These are phyloP conservation scores for Halcyon badia DNA, from an alignment of 2,797 vertebrate genomes.

Conservation along the genomic window DNA sequence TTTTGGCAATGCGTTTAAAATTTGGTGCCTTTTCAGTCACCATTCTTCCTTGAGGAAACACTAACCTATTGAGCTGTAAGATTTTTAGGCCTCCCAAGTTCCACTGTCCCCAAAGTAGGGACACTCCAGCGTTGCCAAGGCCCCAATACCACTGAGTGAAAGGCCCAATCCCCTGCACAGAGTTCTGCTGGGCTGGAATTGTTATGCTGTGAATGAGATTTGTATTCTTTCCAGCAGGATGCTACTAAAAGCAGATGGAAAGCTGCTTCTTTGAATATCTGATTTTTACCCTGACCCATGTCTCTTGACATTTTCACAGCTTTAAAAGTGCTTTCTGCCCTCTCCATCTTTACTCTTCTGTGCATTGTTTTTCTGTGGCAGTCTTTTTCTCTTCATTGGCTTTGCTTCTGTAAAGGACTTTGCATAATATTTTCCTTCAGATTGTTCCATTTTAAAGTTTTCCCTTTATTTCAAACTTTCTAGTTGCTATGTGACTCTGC, in stretches of 20 bases:
- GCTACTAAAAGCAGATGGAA: not conserved
- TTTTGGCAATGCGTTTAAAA: not conserved
- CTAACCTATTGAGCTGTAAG: not conserved
- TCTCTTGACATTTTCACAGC: not conserved
- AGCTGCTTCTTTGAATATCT: not conserved
- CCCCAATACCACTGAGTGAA: not conserved
- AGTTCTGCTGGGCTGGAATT: not conserved
- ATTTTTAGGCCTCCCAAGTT: not conserved
- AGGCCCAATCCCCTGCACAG: not conserved
- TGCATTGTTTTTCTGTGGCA: not conserved
- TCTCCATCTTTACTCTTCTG: not conserved
- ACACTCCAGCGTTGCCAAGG: not conserved
- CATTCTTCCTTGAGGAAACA: not conserved
- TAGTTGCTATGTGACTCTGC: not conserved
- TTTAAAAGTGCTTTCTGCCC: not conserved
- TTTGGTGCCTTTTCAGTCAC: not conserved
- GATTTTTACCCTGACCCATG: not conserved
- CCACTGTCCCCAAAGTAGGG: not conserved
- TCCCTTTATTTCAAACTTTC: not conserved
- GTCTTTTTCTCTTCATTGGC: not conserved
- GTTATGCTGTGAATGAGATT: not conserved
- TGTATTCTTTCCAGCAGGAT: not conserved
- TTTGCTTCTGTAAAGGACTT: not conserved
- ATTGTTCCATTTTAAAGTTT: not conserved
- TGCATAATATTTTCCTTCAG: conserved; percentile 2